Percentiles rank a stretch among this genome's conserved stretches.
Evolutionary conservation across 2,113 vertebrate species (phyloP).

Genomic region (Regulus satrapa): DNA sequence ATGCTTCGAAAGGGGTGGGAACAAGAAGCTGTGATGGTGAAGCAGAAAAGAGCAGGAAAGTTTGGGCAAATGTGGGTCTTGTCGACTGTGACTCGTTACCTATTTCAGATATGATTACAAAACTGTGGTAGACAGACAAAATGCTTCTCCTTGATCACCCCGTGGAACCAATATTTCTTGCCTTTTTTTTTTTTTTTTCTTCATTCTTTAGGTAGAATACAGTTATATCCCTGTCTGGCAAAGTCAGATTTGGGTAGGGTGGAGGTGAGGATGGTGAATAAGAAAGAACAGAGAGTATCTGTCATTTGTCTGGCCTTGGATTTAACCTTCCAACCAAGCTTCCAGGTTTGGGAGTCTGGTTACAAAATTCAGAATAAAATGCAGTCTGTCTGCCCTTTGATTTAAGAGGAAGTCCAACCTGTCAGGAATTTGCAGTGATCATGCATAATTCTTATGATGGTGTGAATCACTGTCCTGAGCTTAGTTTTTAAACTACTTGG

Average conservation of each 20-base stretch:
- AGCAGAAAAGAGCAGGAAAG: neutral
- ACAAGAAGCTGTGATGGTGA: neutral
- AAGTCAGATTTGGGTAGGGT: neutral
- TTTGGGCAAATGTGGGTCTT: neutral
- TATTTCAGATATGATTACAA: neutral
- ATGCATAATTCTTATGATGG: neutral
- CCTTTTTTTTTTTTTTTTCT: neutral
- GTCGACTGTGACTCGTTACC: neutral
- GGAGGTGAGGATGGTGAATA: neutral
- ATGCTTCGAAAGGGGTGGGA: neutral
- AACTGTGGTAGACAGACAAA: neutral
- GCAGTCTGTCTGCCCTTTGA: neutral
- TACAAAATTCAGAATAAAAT: neutral
- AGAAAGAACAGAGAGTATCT: neutral
- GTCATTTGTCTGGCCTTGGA: neutral
- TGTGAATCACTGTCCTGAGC: neutral
- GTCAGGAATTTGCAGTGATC: neutral
- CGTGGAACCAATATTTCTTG: neutral
- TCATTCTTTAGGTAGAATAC: neutral
- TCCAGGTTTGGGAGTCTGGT: neutral
- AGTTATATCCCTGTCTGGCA: neutral
- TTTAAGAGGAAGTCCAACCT: neutral
- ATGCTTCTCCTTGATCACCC: neutral
- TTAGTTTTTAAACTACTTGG: neutral
- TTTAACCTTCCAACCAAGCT: neutral